These are phyloP conservation scores for Acanthochromis polyacanthus DNA, from an alignment of 2,113 vertebrate genomes.

Conservation along the genomic window DNA sequence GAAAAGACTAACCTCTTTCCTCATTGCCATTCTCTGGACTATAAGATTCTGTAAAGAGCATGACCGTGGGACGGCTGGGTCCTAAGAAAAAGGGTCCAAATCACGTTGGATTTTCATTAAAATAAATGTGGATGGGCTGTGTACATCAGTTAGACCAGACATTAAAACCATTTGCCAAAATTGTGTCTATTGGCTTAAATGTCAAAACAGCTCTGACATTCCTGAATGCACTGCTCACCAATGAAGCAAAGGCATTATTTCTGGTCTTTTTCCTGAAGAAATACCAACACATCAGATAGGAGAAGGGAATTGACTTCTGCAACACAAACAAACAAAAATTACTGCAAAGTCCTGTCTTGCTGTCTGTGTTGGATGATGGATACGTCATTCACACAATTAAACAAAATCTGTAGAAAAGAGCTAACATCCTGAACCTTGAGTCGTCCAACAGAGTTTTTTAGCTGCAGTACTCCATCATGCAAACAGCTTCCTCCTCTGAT, in stretches of 20 bases:
- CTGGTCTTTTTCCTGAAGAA: constrained; percentile 97
- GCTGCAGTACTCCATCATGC: constrained; percentile 89
- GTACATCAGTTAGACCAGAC: too few relatives aligned
- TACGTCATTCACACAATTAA: too few relatives aligned
- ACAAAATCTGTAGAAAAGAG: too few relatives aligned
- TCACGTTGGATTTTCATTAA: neutral
- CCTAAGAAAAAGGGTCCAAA: constrained; percentile 76
- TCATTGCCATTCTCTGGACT: constrained; percentile 93
- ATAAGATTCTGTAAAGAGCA: constrained; percentile 95
- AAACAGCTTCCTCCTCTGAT: constrained; percentile 89
- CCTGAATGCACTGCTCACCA: constrained; percentile 85
- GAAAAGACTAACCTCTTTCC: constrained; percentile 88
- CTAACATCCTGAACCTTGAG: constrained; percentile 84
- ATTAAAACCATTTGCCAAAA: too few relatives aligned
- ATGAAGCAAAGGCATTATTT: constrained; percentile 93
- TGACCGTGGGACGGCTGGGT: constrained; percentile 93
- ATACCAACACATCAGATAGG: constrained; percentile 91
- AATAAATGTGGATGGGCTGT: neutral
- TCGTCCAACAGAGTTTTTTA: constrained; percentile 87
- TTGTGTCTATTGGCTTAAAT: too few relatives aligned
- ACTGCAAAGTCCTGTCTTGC: too few relatives aligned
- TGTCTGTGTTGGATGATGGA: neutral
- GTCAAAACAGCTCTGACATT: neutral
- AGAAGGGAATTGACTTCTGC: constrained; percentile 95
- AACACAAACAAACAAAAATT: neutral